A percentile compares a stretch with the other conserved stretches of the same genome.
phyloP scores from a whole-genome alignment of 2,113 vertebrate genomes.

The Melospiza georgiana region DNA sequence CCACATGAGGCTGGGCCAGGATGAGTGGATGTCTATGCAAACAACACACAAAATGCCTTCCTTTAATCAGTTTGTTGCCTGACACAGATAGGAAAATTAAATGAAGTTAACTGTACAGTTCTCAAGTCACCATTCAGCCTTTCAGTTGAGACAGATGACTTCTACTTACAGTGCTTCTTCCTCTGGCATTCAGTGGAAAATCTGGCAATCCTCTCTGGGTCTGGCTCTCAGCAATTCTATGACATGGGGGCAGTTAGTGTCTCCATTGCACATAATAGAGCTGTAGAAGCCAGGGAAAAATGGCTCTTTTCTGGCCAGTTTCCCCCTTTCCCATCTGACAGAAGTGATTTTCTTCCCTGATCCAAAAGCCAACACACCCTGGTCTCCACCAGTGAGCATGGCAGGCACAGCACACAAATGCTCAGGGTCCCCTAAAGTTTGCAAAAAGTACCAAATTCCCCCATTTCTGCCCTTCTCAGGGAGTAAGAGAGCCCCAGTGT shows the following conservation, averaged over 20 bases:
- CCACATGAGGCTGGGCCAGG: background rate
- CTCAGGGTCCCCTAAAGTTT: background rate
- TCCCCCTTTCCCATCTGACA: background rate
- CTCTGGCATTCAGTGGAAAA: conserved; percentile 17
- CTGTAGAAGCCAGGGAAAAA: background rate
- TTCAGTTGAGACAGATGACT: conserved; percentile 28
- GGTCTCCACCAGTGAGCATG: background rate
- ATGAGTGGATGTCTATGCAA: background rate
- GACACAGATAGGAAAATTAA: background rate
- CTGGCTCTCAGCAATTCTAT: conserved; percentile 44
- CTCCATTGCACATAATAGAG: background rate
- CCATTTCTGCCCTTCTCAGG: background rate
- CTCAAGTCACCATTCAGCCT: conserved; percentile 14
- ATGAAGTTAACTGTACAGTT: background rate
- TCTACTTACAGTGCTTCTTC: conserved; percentile 25
- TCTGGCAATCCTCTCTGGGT: conserved; percentile 33
- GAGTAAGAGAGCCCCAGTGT: background rate
- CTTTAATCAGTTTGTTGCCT: background rate
- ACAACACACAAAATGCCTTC: background rate
- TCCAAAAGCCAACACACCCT: background rate
- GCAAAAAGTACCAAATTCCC: background rate
- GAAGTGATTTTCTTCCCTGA: background rate
- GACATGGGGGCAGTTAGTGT: background rate
- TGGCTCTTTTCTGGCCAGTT: background rate
- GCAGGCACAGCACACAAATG: background rate